A percentile compares a stretch with the other conserved stretches of the same genome.
phyloP scores from a whole-genome alignment of 2,113 vertebrate species.

The Taxidea taxus region DNA sequence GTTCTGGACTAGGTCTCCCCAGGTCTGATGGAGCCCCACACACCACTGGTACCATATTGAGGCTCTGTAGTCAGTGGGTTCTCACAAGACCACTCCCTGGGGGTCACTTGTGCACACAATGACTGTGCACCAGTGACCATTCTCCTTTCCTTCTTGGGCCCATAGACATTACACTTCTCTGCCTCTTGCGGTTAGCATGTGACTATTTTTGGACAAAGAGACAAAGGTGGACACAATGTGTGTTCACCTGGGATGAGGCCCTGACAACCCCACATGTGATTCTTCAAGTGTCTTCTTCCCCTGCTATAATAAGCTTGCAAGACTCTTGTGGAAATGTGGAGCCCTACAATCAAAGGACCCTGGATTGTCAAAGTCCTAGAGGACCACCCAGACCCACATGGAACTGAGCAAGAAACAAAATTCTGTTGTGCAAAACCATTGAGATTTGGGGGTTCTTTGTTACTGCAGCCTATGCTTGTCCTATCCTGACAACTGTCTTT shows the following conservation, averaged over 20 bases:
- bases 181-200: background rate
- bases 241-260: background rate
- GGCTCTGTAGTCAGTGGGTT: background rate
- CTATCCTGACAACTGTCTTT: background rate
- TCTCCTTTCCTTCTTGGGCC: background rate
- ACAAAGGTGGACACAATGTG: fast-evolving
- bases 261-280: background rate
- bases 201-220: background rate
- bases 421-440: background rate
- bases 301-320: background rate
- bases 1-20: background rate
- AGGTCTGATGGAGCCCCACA: too few species aligned
- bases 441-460: background rate
- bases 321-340: fast-evolving
- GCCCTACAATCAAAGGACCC: background rate
- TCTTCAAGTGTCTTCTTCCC: background rate
- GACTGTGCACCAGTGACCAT: background rate
- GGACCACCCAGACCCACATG: fast-evolving
- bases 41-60: background rate
- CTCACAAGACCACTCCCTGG: background rate
- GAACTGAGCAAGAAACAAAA: background rate
- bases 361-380: background rate
- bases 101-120: background rate
- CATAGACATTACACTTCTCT: background rate
- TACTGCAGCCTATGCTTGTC: background rate